phyloP scores from a whole-genome alignment of 2,888 invertebrate genomes.

The Acrobeloides nanus region DNA sequence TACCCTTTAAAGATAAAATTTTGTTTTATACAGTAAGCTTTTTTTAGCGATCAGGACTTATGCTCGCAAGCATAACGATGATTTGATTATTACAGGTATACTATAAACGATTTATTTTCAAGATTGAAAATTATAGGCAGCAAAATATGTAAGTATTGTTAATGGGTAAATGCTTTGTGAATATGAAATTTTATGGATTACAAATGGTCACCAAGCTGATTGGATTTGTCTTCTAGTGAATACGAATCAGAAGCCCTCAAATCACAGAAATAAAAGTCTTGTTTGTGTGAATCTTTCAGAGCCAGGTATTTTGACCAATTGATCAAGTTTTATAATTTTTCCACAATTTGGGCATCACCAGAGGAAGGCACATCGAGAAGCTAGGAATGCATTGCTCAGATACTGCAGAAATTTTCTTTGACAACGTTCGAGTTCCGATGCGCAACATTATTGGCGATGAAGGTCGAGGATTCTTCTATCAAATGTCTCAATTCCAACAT shows the following conservation, averaged over 20 bases:
- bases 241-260: constrained; percentile 55
- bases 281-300: constrained; percentile 58
- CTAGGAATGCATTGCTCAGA: constrained; percentile 60
- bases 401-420: constrained; percentile 60
- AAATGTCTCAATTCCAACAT: constrained; percentile 62
- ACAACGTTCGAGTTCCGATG: constrained; percentile 58
- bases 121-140: too few relatives aligned
- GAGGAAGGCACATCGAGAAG: constrained; percentile 58
- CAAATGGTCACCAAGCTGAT: constrained; percentile 60
- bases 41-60: constrained; percentile 57
- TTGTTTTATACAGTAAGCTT: too few relatives aligned
- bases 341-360: constrained; percentile 24
- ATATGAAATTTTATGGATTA: constrained; percentile 63
- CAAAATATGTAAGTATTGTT: too few relatives aligned
- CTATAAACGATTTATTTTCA: too few relatives aligned
- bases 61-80: constrained; percentile 57
- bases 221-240: constrained; percentile 62
- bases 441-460: constrained; percentile 59
- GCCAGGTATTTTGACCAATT: constrained; percentile 12
- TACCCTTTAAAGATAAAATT: too few relatives aligned
- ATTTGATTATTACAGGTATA: constrained; percentile 61
- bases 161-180: too few relatives aligned
- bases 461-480: constrained; percentile 60
- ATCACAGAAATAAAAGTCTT: constrained; percentile 60
- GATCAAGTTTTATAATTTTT: background rate